Base-by-base conservation (phyloP, 2,797 vertebrate species). In the Natrix natrix region DNA sequence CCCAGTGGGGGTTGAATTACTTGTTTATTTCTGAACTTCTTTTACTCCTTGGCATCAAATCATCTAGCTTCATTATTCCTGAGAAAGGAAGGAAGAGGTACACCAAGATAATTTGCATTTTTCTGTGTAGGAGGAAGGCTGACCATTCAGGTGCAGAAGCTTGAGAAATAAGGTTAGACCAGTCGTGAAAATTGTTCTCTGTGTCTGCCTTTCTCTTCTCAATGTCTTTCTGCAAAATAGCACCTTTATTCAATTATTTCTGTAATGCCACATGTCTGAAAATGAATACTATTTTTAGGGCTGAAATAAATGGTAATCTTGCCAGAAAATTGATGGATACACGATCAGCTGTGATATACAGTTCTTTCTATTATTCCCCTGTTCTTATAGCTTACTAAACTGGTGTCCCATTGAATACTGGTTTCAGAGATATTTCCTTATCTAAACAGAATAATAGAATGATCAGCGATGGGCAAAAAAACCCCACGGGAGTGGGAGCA, bases 161-260 rank as follows among this genome's bases (percentile, higher is more conserved):
- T 87, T 69, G 69, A 90, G 59, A 87, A 43, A 57, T 90, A 86
- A 86, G 59, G 59, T 83, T 56, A 87, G 88, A 55, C n/a, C 26
- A 32, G 55, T 86, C 43, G 63, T 56, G 1, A 55, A 14, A 56
- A 52, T 59, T 48, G 78, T 52, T 83, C 32, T 22, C 56, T 20
- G 59, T 83, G 59, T 61, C 55, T 78, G 55, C 59, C 17, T 60
- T 78, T 60, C 37, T 43, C 83, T 87, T 87, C 83, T 43, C 32
- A 63, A 11, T 54, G 22, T 48, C 26, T 87, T 74, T 87, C 37
- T 48, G 74, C 52, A 90, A 90, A 66, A 20, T 57, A 69, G 92
- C 90, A 61, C 43, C 92, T 92, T 91, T 55, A 86, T 88, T 87
- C 94, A 89, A 88, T 94, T 94, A 74, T 37, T 90, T 93, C 92